phyloP scores from a whole-genome alignment of 2,113 vertebrate species.

The Potamarius usumacintae region DNA sequence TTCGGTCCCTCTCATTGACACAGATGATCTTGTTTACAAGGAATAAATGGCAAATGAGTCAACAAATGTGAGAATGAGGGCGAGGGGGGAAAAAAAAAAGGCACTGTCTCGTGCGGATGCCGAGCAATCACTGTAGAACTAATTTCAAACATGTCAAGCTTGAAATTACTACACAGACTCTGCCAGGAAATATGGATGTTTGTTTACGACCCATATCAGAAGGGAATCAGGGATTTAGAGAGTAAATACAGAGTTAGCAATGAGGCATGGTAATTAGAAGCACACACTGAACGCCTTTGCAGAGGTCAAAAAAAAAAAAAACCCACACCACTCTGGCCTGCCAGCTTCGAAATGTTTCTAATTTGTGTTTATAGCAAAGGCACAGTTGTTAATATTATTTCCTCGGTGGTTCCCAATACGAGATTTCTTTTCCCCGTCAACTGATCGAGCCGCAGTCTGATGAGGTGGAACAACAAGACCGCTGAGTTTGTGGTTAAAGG shows the following conservation, averaged over 20 bases:
- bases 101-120: constrained; percentile 44
- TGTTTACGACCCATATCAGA: constrained; percentile 57
- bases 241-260: constrained; percentile 50
- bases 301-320: constrained; percentile 38
- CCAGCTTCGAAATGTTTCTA: constrained; percentile 29
- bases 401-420: neutral
- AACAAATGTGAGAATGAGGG: constrained; percentile 40
- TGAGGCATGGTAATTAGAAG: constrained; percentile 52
- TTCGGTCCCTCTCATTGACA: constrained; percentile 40
- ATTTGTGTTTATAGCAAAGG: constrained; percentile 30
- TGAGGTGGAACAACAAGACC: constrained; percentile 3
- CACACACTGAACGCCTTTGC: constrained; percentile 26
- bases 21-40: constrained; percentile 53
- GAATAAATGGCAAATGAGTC: constrained; percentile 53
- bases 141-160: constrained; percentile 60
- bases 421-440: neutral
- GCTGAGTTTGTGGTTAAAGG: constrained; percentile 20
- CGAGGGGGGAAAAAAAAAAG: neutral
- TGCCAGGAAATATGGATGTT: constrained; percentile 55
- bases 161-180: constrained; percentile 59
- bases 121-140: constrained; percentile 54
- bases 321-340: neutral
- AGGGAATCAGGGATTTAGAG: constrained; percentile 47
- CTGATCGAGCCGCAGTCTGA: neutral
- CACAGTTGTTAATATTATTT: constrained; percentile 36